Base-by-base conservation (phyloP, 2,797 vertebrate genomes). In the Tragelaphus oryx region DNA sequence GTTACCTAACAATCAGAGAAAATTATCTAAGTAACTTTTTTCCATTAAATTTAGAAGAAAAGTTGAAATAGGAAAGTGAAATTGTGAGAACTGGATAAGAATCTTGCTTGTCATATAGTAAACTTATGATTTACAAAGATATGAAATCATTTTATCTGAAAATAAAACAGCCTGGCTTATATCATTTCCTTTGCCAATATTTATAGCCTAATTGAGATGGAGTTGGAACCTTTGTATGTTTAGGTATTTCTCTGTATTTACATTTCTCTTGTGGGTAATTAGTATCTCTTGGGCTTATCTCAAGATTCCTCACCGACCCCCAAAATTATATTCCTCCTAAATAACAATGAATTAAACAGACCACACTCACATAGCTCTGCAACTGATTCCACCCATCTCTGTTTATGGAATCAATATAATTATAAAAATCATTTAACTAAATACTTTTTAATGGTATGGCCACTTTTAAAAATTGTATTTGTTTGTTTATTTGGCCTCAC, bases 91-190 rank as follows among this genome's bases (percentile, higher is more conserved):
- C 74, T 54, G 6, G n/a, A 17, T 57, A 54, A 83, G 24, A 83
- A 59, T 48, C 46, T 81, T 75, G 8, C 2, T 59, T 82, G 17
- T 44, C 20, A n/a, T 93, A 62, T 5, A 46, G 88, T 59, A 91
- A 93, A 68, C 5, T 74, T 82, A 46, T 5, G 8, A 84, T 85
- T 95, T 60, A 82, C 8, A 50, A 65, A 52, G 59, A 79, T 68
- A 48, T 62, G 26, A 95, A 93, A 59, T 71, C 62, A 28, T 81
- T 95, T 84, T 46, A 54, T 81, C 24, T 94, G 12, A 89, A 88
- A 94, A 71, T 24, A 89, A 68, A 78, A 46, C n/a, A 95, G 26
- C 1, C 8, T 75, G 86, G 4, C 10, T 55, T 55, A 0, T 80
- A 24, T 82, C 76, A 22, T 89, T 85, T 81, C 44, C 52, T 96